Evolutionary conservation across 1,140 invertebrate genomes (phyloP).

Genomic region (Babylonia areolata): DNA sequence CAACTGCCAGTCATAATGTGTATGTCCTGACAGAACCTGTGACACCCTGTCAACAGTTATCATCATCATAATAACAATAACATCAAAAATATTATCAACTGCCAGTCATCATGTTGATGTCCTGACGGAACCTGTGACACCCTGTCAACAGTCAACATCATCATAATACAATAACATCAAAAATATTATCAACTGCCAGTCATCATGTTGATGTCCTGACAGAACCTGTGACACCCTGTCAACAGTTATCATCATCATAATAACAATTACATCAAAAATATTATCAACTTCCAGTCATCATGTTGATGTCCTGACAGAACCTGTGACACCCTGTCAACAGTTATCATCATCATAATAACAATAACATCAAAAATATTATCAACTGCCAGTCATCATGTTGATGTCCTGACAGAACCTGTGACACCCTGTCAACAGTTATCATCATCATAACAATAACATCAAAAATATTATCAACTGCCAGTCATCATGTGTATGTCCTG

Average conservation of each 20-base stretch:
- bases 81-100: too few species aligned
- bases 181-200: background rate
- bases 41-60: background rate
- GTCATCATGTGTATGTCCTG: too few species aligned
- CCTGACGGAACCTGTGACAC: too few species aligned
- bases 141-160: background rate
- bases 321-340: slow-evolving; percentile 49
- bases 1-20: background rate
- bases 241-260: background rate
- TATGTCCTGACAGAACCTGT: background rate
- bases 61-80: too few species aligned
- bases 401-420: background rate
- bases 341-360: background rate
- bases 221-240: background rate
- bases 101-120: too few species aligned
- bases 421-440: background rate
- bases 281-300: slow-evolving; percentile 55
- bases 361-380: background rate
- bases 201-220: background rate
- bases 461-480: too few species aligned
- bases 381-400: background rate
- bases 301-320: slow-evolving; percentile 63
- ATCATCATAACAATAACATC: too few species aligned
- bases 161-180: background rate
- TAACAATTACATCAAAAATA: too few species aligned